Conservation (phyloP, 2,113 vertebrate genomes). For the human (Homo sapiens) region DNA sequence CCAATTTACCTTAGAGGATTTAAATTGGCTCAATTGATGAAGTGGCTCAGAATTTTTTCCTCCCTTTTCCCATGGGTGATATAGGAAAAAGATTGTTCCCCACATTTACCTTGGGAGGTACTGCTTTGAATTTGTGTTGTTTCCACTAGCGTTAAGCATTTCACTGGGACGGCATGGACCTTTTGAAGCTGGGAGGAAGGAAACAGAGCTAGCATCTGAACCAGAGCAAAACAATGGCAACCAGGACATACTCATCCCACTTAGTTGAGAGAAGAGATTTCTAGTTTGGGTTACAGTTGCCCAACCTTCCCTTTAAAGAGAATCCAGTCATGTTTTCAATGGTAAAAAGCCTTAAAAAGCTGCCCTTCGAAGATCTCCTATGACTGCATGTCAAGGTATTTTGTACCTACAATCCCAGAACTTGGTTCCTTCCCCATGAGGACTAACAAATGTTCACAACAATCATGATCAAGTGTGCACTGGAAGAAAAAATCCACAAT, state of each 20-base stretch:
- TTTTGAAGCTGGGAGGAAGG: conserved; percentile 59
- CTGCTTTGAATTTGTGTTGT: conserved; percentile 66
- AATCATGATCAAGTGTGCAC: conserved; percentile 6
- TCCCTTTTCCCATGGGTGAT: conserved; percentile 43
- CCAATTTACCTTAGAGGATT: conserved; percentile 49
- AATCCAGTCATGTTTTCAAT: background rate
- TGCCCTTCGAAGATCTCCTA: conserved; percentile 26
- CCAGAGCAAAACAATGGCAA: conserved; percentile 42
- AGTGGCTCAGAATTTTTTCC: conserved; percentile 61
- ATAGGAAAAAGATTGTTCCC: conserved; percentile 72
- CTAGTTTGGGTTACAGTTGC: background rate
- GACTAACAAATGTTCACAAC: conserved; percentile 16
- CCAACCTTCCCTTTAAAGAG: conserved; percentile 45
- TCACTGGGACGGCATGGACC: background rate
- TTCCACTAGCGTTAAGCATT: conserved; percentile 46
- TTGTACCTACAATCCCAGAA: conserved; percentile 4
- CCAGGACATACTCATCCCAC: background rate
- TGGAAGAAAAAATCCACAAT: conserved; percentile 21
- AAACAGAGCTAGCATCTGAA: conserved; percentile 40
- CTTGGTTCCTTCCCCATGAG: conserved; percentile 64
- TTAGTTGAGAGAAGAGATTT: conserved; percentile 32
- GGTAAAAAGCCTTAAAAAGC: conserved; percentile 18
- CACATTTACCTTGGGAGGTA: conserved; percentile 60
- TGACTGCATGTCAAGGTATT: conserved; percentile 47
- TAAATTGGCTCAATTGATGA: conserved; percentile 15